These are phyloP conservation scores for Coregonus ussuriensis DNA, from an alignment of 2,797 vertebrate species.

Conservation along the genomic window DNA sequence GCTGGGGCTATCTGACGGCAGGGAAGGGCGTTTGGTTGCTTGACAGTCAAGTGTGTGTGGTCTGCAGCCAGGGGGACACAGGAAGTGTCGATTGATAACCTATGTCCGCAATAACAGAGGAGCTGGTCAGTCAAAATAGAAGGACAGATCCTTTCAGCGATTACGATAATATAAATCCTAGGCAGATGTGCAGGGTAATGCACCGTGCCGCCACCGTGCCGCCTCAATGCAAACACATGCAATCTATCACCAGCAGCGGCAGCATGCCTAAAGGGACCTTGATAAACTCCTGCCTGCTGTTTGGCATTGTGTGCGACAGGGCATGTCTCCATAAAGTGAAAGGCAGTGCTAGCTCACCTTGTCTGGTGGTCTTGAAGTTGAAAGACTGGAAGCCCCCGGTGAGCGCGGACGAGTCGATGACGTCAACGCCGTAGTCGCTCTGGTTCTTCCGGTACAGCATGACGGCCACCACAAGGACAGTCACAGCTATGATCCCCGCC, in stretches of 20 bases:
- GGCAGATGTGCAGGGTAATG: conserved; percentile 22
- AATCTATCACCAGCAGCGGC: conserved; percentile 43
- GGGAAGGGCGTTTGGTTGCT: conserved; percentile 46
- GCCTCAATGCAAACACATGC: conserved; percentile 43
- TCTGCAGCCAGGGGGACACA: conserved; percentile 16
- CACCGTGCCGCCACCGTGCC: conserved; percentile 6
- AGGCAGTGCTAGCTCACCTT: conserved; percentile 80
- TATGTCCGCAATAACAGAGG: conserved; percentile 51
- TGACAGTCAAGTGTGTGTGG: conserved; percentile 51
- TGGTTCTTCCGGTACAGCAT: conserved; percentile 94
- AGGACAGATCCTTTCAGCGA: conserved; percentile 54
- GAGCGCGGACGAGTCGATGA: conserved; percentile 94
- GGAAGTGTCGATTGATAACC: conserved; percentile 56
- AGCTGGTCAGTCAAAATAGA: conserved; percentile 55
- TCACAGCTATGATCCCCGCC: conserved; percentile 87
- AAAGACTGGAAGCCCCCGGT: conserved; percentile 96
- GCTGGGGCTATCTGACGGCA: conserved; percentile 41
- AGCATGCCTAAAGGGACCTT: conserved; percentile 22
- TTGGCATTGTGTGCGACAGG: conserved; percentile 41
- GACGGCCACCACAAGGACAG: conserved; percentile 85
- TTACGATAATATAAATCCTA: conserved; percentile 60
- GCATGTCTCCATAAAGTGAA: conserved; percentile 13
- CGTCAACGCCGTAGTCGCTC: conserved; percentile 95
- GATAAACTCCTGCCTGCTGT: conserved; percentile 15
- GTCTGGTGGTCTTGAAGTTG: conserved; percentile 96